These are phyloP conservation scores for Tipula helvola DNA, from an alignment of 2,888 invertebrate genomes.

Conservation along the genomic window DNA sequence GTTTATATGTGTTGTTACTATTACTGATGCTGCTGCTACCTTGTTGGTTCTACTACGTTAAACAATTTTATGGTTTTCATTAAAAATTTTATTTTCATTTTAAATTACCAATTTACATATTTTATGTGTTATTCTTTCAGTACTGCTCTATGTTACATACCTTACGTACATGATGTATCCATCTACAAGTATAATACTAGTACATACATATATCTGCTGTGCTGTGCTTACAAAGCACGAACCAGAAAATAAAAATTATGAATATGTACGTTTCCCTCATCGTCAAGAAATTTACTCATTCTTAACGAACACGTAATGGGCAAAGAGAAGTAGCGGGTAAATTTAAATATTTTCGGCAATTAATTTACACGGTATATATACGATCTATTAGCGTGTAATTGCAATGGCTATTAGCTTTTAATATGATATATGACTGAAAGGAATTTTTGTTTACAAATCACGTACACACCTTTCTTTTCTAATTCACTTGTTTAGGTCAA, in stretches of 20 bases:
- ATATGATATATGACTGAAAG: not conserved
- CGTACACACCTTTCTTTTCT: not conserved
- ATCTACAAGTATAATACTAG: not conserved
- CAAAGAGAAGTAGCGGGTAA: not conserved
- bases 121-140: not conserved
- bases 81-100: constrained; percentile 4
- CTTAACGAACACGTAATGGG: not conserved
- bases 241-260: not conserved
- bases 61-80: constrained; percentile 4
- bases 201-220: not conserved
- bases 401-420: not conserved
- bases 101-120: constrained; percentile 4
- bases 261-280: not conserved
- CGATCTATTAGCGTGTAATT: not conserved
- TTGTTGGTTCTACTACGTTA: not conserved
- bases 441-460: not conserved
- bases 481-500: not conserved
- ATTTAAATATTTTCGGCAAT: not conserved
- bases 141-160: not conserved
- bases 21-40: not conserved
- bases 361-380: not conserved
- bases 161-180: not conserved
- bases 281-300: not conserved
- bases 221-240: not conserved
- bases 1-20: not conserved